phyloP scores from a whole-genome alignment of 1,140 invertebrate genomes.

The Drosophila leontia region DNA sequence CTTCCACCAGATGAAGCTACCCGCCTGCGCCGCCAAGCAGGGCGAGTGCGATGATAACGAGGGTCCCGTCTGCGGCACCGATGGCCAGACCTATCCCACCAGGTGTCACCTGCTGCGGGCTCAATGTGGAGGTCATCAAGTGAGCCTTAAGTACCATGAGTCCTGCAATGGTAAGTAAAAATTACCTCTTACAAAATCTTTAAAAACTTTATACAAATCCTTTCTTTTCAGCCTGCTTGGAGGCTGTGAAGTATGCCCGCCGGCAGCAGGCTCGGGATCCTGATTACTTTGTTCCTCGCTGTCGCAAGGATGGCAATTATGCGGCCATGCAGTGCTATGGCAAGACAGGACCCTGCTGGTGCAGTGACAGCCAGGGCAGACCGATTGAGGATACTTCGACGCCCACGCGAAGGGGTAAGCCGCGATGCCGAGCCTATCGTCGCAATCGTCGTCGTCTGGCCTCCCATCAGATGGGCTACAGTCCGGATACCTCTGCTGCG shows the following conservation, averaged over 20 bases:
- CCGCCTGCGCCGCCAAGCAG: constrained; percentile 80
- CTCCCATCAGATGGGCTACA: constrained; percentile 48
- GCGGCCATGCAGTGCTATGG: constrained; percentile 93
- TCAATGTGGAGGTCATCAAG: constrained; percentile 89
- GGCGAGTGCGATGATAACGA: constrained; percentile 82
- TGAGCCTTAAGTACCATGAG: constrained; percentile 90
- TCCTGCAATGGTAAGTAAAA: constrained; percentile 88
- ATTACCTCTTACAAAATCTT: background rate
- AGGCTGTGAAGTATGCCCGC: constrained; percentile 71
- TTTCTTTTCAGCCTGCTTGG: constrained; percentile 65
- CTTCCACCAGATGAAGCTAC: constrained; percentile 58
- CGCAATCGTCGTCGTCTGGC: constrained; percentile 84
- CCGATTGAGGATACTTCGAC: constrained; percentile 90
- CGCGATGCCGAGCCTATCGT: constrained; percentile 87
- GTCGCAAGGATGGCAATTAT: constrained; percentile 92
- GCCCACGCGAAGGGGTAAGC: constrained; percentile 87
- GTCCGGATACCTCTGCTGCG: constrained; percentile 27
- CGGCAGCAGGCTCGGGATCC: constrained; percentile 80
- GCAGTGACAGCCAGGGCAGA: constrained; percentile 92
- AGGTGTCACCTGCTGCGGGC: constrained; percentile 91
- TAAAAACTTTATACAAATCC: background rate
- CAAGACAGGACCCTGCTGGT: constrained; percentile 89
- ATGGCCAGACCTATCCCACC: constrained; percentile 91
- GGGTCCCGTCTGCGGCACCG: constrained; percentile 91
- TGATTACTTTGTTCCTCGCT: constrained; percentile 88